Base-by-base conservation (phyloP, 1,140 invertebrate genomes). In the Temnothorax curvispinosus region DNA sequence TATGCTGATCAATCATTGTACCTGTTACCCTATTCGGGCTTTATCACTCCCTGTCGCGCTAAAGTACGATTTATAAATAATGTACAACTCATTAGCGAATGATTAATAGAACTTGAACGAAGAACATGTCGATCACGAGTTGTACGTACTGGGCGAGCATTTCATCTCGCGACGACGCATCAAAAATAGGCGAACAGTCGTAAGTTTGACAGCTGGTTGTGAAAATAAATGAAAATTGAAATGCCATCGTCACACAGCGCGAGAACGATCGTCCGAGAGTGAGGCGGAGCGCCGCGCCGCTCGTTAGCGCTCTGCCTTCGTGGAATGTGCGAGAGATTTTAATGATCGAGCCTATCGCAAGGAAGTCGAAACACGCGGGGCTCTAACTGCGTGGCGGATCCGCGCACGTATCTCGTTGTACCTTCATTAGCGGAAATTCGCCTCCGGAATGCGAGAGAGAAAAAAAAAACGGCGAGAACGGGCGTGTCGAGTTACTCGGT, bases 41-140 rank as follows among this genome's bases (percentile, higher is more conserved):
- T 65, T 71, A 71, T 77, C 75, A 54, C 65, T 41, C n/a, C 41
- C 47, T 67, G 77, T 81, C 77, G 77, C 77, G 64, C 21, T 81
- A 71, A 81, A 69, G 77, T 35, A 54, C 47, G 47, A 50, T 81
- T 81, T 71, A 81, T 81, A 81, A 81, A 81, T 81, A 81, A 81
- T 81, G 65, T 41, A 38, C 47, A 54, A 54, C 47, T 81, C 77
- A 81, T 81, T 81, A 81, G 52, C 35, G 64, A 35, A 56, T 81
- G 77, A 81, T 81, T 81, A 81, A 81, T 81, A 81, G 77, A 81
- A 56, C 77, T 35, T 21, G 3, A 41, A 54, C 47, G 32, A 71
- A 69, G n/a, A 54, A 67, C 44, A 69, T 54, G 77, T 80, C 77
- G 62, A 35, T 52, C 62, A 67, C 47, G 76, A 60, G 54, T 11